These are phyloP conservation scores for Xestia sexstrigata DNA, from an alignment of 2,888 invertebrate genomes.

Conservation along the genomic window DNA sequence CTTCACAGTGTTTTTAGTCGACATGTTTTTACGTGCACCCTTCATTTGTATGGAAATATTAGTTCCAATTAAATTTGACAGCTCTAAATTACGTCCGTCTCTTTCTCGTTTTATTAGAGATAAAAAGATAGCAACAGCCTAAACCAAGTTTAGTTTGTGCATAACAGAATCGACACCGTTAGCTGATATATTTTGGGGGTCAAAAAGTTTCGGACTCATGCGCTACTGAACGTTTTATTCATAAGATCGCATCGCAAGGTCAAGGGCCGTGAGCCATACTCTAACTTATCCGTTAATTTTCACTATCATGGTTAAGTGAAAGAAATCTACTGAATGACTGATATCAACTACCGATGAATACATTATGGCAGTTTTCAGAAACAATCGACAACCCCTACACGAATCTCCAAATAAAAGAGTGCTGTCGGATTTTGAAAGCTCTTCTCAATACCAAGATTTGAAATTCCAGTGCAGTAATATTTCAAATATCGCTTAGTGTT, in stretches of 20 bases:
- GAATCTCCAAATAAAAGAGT: not conserved
- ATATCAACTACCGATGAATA: not conserved
- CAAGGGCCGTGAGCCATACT: not conserved
- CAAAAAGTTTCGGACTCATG: too few relatives aligned
- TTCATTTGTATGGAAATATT: too few relatives aligned
- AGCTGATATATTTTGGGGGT: not conserved
- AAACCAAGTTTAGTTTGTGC: too few relatives aligned
- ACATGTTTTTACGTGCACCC: too few relatives aligned
- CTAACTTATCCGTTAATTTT: not conserved
- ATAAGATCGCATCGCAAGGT: not conserved
- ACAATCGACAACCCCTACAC: not conserved
- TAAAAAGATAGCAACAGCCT: too few relatives aligned
- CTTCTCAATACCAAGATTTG: not conserved
- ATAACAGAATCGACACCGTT: too few relatives aligned
- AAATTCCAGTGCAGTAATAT: not conserved
- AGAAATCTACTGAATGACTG: constrained; percentile 1
- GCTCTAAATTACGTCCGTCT: too few relatives aligned
- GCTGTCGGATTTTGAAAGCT: not conserved
- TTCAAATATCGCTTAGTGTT: not conserved
- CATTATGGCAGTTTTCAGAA: not conserved
- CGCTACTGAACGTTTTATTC: not conserved
- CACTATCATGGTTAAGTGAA: constrained; percentile 9
- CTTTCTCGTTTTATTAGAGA: too few relatives aligned
- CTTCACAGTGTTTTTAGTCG: too few relatives aligned
- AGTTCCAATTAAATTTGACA: too few relatives aligned